phyloP scores from a whole-genome alignment of 2,113 vertebrate genomes.

The Rhegmatorhina hoffmannsi region DNA sequence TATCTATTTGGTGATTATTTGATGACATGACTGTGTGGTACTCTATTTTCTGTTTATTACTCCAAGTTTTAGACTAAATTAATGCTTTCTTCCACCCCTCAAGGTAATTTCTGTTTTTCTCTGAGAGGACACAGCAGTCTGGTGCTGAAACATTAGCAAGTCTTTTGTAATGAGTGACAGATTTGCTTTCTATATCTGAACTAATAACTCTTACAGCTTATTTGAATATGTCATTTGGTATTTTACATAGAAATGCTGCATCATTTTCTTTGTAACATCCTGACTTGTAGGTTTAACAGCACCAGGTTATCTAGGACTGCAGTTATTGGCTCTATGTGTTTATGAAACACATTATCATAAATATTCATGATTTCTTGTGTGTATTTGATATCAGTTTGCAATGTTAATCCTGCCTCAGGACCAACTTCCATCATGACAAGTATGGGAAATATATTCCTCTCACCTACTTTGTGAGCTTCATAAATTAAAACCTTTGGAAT shows the following conservation, averaged over 20 bases:
- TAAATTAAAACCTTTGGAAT: slow-evolving; percentile 37
- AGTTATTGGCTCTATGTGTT: slow-evolving; percentile 17
- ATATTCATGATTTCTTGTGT: slow-evolving; percentile 33
- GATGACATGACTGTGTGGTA: background rate
- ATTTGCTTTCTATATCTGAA: background rate
- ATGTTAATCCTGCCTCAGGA: slow-evolving; percentile 30
- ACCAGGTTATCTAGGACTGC: slow-evolving; percentile 3
- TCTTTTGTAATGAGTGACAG: background rate
- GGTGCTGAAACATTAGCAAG: background rate
- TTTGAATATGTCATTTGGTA: slow-evolving; percentile 14
- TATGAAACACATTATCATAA: slow-evolving; percentile 46
- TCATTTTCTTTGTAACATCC: background rate
- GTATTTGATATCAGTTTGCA: slow-evolving; percentile 5
- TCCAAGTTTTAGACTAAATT: slow-evolving; percentile 2
- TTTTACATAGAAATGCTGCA: slow-evolving; percentile 4
- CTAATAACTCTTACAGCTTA: background rate
- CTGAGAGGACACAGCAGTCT: background rate
- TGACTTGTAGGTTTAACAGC: background rate
- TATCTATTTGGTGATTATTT: background rate
- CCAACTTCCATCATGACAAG: background rate
- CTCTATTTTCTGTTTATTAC: background rate
- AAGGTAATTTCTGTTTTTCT: background rate
- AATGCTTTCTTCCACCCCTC: background rate
- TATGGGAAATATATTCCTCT: slow-evolving; percentile 7
- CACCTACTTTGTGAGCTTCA: background rate